phyloP scores from a whole-genome alignment of 2,888 invertebrate genomes.

The Harpalus rubripes region DNA sequence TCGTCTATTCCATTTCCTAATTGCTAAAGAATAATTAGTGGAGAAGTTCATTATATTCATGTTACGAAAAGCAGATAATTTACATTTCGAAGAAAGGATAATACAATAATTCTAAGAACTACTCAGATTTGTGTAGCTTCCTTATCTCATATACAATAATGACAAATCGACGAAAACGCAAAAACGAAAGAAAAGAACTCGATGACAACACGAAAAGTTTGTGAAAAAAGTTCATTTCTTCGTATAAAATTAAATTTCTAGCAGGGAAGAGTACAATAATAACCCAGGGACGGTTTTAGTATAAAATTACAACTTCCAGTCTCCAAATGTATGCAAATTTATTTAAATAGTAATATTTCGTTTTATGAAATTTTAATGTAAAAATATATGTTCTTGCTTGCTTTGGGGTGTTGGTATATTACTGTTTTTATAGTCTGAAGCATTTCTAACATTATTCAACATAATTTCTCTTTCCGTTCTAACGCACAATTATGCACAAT shows the following conservation, averaged over 20 bases:
- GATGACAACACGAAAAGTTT: conserved; percentile 25
- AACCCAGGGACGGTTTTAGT: neutral
- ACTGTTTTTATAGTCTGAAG: too few relatives aligned
- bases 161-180: conserved; percentile 33
- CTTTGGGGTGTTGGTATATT: too few relatives aligned
- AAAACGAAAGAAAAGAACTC: conserved; percentile 29
- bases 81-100: conserved; percentile 27
- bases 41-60: conserved; percentile 28
- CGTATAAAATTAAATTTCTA: conserved; percentile 44
- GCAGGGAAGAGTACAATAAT: conserved; percentile 24
- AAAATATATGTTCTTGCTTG: too few relatives aligned
- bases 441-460: too few relatives aligned
- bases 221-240: conserved; percentile 39
- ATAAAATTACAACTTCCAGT: neutral
- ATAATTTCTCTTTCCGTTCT: too few relatives aligned
- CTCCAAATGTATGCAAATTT: too few relatives aligned
- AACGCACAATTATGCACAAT: too few relatives aligned
- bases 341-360: too few relatives aligned
- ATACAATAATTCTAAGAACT: conserved; percentile 23
- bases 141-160: conserved; percentile 27
- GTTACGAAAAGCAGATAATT: conserved; percentile 6
- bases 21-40: conserved; percentile 12
- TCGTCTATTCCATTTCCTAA: neutral
- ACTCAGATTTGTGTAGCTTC: conserved; percentile 23
- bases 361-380: too few relatives aligned